Conservation (phyloP, 2,797 vertebrate genomes). For the Silurus lanzhouensis region DNA sequence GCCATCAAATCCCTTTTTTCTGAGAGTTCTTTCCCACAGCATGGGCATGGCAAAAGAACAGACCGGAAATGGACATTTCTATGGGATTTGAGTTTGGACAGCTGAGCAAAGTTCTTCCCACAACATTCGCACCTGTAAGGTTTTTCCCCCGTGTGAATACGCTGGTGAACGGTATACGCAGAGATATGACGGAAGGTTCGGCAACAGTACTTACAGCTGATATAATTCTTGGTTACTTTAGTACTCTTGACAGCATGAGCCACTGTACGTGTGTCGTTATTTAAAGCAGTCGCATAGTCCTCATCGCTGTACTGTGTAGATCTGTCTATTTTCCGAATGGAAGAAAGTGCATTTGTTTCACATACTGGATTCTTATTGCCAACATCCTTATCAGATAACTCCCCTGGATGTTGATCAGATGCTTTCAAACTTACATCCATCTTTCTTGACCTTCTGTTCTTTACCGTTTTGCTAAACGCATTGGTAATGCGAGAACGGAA, state of each 20-base stretch:
- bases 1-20: slow-evolving; percentile 3
- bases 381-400: not conserved
- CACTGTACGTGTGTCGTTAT: not conserved
- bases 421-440: not conserved
- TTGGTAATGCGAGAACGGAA: not conserved
- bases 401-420: not conserved
- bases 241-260: not conserved
- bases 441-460: not conserved
- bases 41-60: slow-evolving; percentile 2
- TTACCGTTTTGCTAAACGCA: not conserved
- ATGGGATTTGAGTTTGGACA: slow-evolving; percentile 54
- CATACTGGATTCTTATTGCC: not conserved
- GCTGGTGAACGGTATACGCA: slow-evolving; percentile 57
- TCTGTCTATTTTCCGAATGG: not conserved
- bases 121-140: slow-evolving; percentile 60
- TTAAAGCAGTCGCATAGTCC: not conserved
- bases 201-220: not conserved
- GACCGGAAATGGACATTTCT: slow-evolving; percentile 44
- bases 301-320: not conserved
- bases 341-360: not conserved
- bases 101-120: slow-evolving; percentile 54
- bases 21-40: slow-evolving; percentile 7
- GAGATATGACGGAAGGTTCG: slow-evolving; percentile 29
- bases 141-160: slow-evolving; percentile 59
- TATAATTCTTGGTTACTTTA: not conserved